Evolutionary conservation across 2,113 vertebrate genomes (phyloP), one percentile per base, ranked within the genome.

Genomic region (Aspidoscelis tigris): DNA sequence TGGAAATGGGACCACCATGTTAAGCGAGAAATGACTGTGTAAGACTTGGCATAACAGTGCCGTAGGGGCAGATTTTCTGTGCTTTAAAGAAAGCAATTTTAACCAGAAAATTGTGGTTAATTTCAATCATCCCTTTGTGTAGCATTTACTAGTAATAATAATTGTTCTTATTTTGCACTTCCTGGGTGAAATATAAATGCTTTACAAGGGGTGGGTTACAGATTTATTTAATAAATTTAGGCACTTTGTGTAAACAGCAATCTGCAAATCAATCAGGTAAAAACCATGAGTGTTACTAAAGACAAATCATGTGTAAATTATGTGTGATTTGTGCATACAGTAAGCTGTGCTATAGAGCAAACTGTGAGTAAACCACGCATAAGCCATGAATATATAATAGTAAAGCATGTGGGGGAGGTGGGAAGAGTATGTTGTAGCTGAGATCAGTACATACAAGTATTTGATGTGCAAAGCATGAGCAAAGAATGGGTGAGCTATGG

Each of bases 251-350:
- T 85, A 66, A 80, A 74, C 83, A 80, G 83, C 83, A 85, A 85
- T 85, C 83, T 85, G 83, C 77, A 80, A 66, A 73, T 41, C 77
- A 85, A 74, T 85, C 83, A 85, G 83, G 83, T 85, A 85, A 70
- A 84, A 66, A 79, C 70, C 83, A 73, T 79, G 77, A 66, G 83
- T 80, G 70, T 85, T 85, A 80, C 44, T 66, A 80, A 80, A 43
- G 72, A 33, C 61, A 78, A 78, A 84, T 71, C 26, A 50, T 72
- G 50, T 78, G 80, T 77, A 64, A 76, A 73, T 50, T 50, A 65
- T 77, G 58, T 76, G 68, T 82, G 68, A 85, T 78, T 85, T 85
- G 77, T 85, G 70, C 74, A 74, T 74, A 66, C 74, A 80, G 77
- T 85, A 78, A 85, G 78, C 61, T 80, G 83, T 85, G 69, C 76